These are phyloP conservation scores for Lamprotornis superbus DNA, from an alignment of 2,113 vertebrate species.

Conservation along the genomic window DNA sequence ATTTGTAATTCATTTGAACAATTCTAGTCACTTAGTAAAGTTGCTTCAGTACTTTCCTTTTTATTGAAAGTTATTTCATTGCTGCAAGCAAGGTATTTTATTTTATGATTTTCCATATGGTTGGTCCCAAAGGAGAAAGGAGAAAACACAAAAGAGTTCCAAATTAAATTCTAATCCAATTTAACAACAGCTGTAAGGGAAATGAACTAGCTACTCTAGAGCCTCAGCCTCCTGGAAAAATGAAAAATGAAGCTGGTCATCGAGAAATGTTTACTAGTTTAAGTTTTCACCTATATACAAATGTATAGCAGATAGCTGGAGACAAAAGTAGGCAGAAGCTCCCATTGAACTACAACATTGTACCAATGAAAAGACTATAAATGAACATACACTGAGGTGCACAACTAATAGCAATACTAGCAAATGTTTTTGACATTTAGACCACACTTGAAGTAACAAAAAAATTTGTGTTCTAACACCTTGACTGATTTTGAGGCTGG, in stretches of 20 bases:
- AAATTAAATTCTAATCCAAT: constrained; percentile 10
- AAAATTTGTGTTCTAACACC: background rate
- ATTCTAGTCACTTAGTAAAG: background rate
- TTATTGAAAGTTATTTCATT: constrained; percentile 13
- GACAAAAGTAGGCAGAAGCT: background rate
- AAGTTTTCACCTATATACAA: background rate
- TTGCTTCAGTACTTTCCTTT: constrained; percentile 15
- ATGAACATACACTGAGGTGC: background rate
- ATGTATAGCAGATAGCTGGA: background rate
- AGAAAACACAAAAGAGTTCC: background rate
- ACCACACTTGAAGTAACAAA: background rate
- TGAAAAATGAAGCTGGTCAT: background rate
- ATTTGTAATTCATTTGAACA: constrained; percentile 41
- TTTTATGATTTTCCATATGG: background rate
- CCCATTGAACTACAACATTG: background rate
- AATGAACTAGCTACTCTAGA: background rate
- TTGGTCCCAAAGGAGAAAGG: background rate
- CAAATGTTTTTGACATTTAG: background rate
- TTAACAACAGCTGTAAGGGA: background rate
- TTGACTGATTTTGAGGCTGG: background rate
- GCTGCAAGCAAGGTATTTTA: background rate
- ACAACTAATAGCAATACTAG: background rate
- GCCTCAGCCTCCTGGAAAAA: background rate
- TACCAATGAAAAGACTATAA: background rate
- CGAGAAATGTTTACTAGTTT: background rate